These are phyloP conservation scores for Thecophora atra DNA, from an alignment of 2,888 invertebrate genomes.

Conservation along the genomic window DNA sequence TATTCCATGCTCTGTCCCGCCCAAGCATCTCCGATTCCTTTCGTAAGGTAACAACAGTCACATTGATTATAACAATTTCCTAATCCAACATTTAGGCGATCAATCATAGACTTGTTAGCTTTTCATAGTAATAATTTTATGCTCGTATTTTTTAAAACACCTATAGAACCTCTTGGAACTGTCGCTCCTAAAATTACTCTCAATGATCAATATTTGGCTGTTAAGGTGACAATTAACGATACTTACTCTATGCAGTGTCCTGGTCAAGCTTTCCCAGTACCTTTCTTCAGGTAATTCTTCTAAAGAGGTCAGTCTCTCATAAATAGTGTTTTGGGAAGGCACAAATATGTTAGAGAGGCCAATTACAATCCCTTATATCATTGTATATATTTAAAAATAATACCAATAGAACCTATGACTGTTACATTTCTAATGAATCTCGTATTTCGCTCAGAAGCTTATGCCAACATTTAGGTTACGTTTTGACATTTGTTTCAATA, in stretches of 20 bases:
- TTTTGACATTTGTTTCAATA: constrained; percentile 10
- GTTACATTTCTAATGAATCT: too few relatives aligned
- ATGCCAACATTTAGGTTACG: constrained; percentile 92
- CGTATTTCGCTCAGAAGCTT: constrained; percentile 72
- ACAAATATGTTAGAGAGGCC: too few relatives aligned
- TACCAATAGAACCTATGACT: too few relatives aligned
- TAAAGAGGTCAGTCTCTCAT: too few relatives aligned
- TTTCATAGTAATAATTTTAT: too few relatives aligned
- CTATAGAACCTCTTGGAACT: constrained; percentile 7
- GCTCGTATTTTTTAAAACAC: background rate
- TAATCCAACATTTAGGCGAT: constrained; percentile 86
- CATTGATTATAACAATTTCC: background rate
- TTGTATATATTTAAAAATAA: too few relatives aligned
- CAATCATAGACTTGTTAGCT: background rate
- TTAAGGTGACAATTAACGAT: background rate
- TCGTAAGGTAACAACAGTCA: constrained; percentile 69
- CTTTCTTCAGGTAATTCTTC: constrained; percentile 11
- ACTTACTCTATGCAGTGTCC: constrained; percentile 23
- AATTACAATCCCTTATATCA: too few relatives aligned
- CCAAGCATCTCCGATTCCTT: constrained; percentile 78
- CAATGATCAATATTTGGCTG: constrained; percentile 16
- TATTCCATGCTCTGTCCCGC: constrained; percentile 77
- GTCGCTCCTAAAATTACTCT: constrained; percentile 24
- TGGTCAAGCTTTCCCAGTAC: constrained; percentile 22
- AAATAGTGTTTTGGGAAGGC: too few relatives aligned